Conservation (phyloP, 1,140 invertebrate species). For the Radopholus similis region DNA sequence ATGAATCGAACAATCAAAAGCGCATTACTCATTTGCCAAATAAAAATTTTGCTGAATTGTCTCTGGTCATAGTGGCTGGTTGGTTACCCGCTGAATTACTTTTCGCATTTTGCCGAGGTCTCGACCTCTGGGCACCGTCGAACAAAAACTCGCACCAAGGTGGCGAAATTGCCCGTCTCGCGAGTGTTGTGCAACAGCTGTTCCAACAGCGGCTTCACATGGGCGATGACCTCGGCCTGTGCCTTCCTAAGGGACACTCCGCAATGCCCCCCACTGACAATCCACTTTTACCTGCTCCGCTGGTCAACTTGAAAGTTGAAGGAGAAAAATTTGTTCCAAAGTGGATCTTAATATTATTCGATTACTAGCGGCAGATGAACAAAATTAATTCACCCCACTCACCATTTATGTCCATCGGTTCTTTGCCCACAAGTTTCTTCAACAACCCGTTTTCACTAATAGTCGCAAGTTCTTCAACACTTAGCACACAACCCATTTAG, state of each 20-base stretch:
- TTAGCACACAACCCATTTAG: constrained; percentile 79
- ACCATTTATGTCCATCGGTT: constrained; percentile 77
- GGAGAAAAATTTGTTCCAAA: constrained; percentile 86
- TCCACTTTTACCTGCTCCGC: constrained; percentile 31
- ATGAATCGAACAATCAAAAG: constrained; percentile 82
- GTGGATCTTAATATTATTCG: too few species aligned
- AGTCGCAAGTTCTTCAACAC: constrained; percentile 70
- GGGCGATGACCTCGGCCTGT: constrained; percentile 75
- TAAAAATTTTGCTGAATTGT: constrained; percentile 80
- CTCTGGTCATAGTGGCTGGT: constrained; percentile 10
- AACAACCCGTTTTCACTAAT: constrained; percentile 77
- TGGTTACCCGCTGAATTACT: constrained; percentile 64
- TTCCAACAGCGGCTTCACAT: constrained; percentile 71
- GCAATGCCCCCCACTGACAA: neutral
- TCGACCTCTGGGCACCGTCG: constrained; percentile 74
- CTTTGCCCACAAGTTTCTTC: constrained; percentile 72
- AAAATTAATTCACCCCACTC: too few species aligned
- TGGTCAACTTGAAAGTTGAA: constrained; percentile 73
- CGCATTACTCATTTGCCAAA: constrained; percentile 90
- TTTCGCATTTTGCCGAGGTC: constrained; percentile 76
- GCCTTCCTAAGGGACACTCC: constrained; percentile 68
- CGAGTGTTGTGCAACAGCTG: constrained; percentile 75
- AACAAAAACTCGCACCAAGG: constrained; percentile 78
- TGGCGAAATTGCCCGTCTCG: constrained; percentile 78
- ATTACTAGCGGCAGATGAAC: too few species aligned